A percentile compares a stretch with the other conserved stretches of the same genome.
Conservation (phyloP, 2,113 vertebrate genomes). For the Hemicordylus capensis region DNA sequence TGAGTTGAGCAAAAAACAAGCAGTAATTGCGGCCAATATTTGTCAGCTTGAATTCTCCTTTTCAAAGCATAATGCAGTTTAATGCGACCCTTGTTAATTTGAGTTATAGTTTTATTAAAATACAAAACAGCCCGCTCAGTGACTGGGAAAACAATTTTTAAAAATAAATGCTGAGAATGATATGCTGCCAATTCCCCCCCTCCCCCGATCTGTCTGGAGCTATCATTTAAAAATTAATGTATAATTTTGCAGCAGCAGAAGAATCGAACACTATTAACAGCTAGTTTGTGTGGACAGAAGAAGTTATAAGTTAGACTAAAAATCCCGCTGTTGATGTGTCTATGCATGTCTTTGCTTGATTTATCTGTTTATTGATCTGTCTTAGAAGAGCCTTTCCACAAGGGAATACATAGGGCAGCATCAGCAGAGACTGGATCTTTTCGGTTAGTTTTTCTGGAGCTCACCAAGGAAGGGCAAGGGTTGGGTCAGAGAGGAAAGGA, state of each 20-base stretch:
- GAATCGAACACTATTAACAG: slow-evolving; percentile 69
- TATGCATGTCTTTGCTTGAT: slow-evolving; percentile 67
- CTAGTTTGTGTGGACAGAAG: slow-evolving; percentile 60
- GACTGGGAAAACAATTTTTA: slow-evolving; percentile 66
- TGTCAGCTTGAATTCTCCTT: slow-evolving; percentile 63
- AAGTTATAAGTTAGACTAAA: slow-evolving; percentile 68
- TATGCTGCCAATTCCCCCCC: slow-evolving; percentile 49
- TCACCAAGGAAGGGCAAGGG: slow-evolving; percentile 47
- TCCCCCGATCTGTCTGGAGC: slow-evolving; percentile 46
- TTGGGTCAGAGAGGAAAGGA: slow-evolving; percentile 16
- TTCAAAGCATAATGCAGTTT: slow-evolving; percentile 55
- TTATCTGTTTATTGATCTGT: slow-evolving; percentile 73
- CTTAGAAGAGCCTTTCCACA: slow-evolving; percentile 54
- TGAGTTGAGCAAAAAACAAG: slow-evolving; percentile 67
- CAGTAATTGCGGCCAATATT: slow-evolving; percentile 65
- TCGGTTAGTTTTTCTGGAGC: slow-evolving; percentile 52
- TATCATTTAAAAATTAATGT: slow-evolving; percentile 73
- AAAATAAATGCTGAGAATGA: slow-evolving; percentile 56
- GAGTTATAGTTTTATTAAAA: slow-evolving; percentile 57
- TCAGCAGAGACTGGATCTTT: slow-evolving; percentile 45
- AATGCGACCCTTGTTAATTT: slow-evolving; percentile 53
- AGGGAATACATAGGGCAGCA: slow-evolving; percentile 32
- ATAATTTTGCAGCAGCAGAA: slow-evolving; percentile 67
- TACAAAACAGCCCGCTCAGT: slow-evolving; percentile 37
- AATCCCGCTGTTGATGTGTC: slow-evolving; percentile 63